phyloP scores from a whole-genome alignment of 2,797 vertebrate species.

The Tragelaphus eurycerus region DNA sequence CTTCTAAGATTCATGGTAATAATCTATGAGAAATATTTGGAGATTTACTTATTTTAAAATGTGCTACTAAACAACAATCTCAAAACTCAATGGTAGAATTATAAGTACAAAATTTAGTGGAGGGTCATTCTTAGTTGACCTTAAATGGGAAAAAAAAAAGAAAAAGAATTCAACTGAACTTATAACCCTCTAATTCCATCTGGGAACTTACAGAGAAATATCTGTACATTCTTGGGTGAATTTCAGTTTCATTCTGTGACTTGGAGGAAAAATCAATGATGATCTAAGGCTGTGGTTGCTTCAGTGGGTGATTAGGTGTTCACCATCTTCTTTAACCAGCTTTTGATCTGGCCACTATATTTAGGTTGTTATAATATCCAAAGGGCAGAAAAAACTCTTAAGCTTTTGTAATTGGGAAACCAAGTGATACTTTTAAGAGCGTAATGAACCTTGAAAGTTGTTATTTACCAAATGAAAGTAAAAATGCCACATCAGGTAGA shows the following conservation, averaged over 20 bases:
- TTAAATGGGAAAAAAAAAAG: neutral
- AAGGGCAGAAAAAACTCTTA: neutral
- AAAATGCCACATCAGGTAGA: neutral
- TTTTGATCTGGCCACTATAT: neutral
- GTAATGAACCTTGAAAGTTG: constrained; percentile 14
- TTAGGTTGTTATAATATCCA: neutral
- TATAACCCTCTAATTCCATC: constrained; percentile 6
- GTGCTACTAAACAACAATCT: constrained; percentile 68
- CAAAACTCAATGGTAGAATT: neutral
- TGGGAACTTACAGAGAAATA: constrained; percentile 54
- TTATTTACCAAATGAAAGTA: neutral
- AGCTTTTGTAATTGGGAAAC: neutral
- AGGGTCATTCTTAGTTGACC: constrained; percentile 63
- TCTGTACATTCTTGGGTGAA: constrained; percentile 53
- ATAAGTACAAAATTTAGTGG: neutral
- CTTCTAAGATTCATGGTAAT: constrained; percentile 69
- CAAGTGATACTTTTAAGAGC: constrained; percentile 17
- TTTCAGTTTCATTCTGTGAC: constrained; percentile 56
- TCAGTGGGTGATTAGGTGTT: constrained; percentile 42
- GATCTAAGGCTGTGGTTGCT: constrained; percentile 57
- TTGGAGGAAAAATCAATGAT: constrained; percentile 65
- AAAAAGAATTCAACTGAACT: neutral
- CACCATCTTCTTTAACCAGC: neutral
- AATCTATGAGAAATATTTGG: constrained; percentile 71
- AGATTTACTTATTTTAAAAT: constrained; percentile 68